A percentile compares a stretch with the other conserved stretches of the same genome.
Evolutionary conservation across 2,113 vertebrate species (phyloP).

Genomic region (Rutilus rutilus): DNA sequence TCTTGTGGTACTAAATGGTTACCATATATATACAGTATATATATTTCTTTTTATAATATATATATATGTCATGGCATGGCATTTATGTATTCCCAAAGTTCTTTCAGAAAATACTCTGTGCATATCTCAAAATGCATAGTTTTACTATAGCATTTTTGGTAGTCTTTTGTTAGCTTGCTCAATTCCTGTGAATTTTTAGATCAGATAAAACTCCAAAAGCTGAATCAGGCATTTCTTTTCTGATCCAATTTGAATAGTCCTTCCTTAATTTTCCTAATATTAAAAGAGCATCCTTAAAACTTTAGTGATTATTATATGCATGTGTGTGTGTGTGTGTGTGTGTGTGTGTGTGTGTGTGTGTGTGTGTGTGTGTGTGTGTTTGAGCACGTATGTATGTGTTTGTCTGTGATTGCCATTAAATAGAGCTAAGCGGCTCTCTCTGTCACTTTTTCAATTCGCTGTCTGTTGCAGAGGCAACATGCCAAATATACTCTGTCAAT

Average conservation of each 20-base stretch:
- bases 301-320: conserved; percentile 9
- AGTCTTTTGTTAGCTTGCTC: background rate
- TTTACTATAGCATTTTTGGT: background rate
- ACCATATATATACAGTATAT: background rate
- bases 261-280: background rate
- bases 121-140: background rate
- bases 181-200: background rate
- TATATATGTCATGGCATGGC: background rate
- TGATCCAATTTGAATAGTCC: background rate
- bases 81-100: background rate
- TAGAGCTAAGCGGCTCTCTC: conserved; percentile 51
- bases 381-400: background rate
- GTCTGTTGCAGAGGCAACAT: conserved; percentile 49
- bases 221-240: background rate
- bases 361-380: background rate
- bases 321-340: background rate
- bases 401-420: conserved; percentile 56
- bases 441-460: conserved; percentile 60
- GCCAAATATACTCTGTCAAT: conserved; percentile 61
- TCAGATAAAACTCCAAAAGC: background rate
- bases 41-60: no score
- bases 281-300: background rate
- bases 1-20: background rate
- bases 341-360: background rate
- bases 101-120: background rate